Evolutionary conservation across 1,140 invertebrate species (phyloP), one percentile per base, ranked within the genome.

Genomic region (Zaprionus kolodkinae): DNA sequence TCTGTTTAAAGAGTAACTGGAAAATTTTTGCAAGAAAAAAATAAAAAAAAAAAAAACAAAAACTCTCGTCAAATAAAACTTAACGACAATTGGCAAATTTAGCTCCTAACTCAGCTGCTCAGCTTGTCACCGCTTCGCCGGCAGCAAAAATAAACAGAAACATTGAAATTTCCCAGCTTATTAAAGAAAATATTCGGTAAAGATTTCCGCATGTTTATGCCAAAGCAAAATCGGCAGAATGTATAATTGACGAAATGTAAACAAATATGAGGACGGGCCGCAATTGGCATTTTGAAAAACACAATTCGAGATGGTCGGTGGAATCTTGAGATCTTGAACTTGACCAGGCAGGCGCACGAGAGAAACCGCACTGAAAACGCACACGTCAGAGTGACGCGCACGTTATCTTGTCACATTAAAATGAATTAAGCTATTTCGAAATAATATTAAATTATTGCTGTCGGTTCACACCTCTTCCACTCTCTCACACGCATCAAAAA

Each of bases 301-400:
- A 83, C 68, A 72, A 75, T 61, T 36, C 56, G 62, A 73, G 71
- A 48, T 30, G 27, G 27, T 6, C 27, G 27, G 27, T 72, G 50
- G 70, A 55, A 72, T 78, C 81, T 71, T 85, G 27, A 6, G 27
- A 30, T 30, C 82, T 85, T 81, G 68, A 77, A 70, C 75, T 54
- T 61, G 76, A 45, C 7, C 40, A 79, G 68, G 68, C 21, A 21
- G 21, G 21, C 21, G 21, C n/a, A n/a, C 71, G 35, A 48, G 25
- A 7, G 7, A 27, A 69, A 56, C 25, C 12, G 27, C 52, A 11
- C 13, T 21, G 10, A 50, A 50, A 25, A 12, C 40, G 40, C 40
- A 15, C 4, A 40, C 45, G 45, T 50, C 45, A 50, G 17, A 17
- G 45, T 10, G 45, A 25, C 17, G 10, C 17, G 40, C 1, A 21